phyloP scores from a whole-genome alignment of 1,140 invertebrate species.

The Leptinotarsa lineolata region DNA sequence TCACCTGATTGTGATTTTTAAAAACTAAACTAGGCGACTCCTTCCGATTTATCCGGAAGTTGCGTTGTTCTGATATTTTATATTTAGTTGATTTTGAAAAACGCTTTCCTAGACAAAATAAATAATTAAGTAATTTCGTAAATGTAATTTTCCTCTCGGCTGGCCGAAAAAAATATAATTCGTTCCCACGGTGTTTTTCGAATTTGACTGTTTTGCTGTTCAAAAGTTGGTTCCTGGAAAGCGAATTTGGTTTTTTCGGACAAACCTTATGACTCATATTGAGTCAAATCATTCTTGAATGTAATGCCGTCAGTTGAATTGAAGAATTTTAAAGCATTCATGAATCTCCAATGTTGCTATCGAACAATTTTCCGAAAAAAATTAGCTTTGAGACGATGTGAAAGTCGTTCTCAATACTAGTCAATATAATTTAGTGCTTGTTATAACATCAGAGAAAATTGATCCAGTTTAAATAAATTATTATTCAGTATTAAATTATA shows the following conservation, averaged over 20 bases:
- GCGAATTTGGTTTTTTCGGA: not conserved
- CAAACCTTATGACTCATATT: slow-evolving; percentile 37
- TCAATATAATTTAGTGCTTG: slow-evolving; percentile 30
- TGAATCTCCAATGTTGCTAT: slow-evolving; percentile 36
- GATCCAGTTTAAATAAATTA: slow-evolving; percentile 34
- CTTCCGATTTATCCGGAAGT: slow-evolving; percentile 32
- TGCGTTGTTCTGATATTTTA: slow-evolving; percentile 34
- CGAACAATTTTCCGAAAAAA: slow-evolving; percentile 28
- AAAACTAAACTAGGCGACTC: slow-evolving; percentile 21
- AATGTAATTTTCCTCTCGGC: slow-evolving; percentile 5
- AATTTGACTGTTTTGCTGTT: not conserved
- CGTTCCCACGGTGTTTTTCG: not conserved
- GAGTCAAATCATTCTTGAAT: slow-evolving; percentile 34
- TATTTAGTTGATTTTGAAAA: slow-evolving; percentile 32
- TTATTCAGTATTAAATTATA: slow-evolving; percentile 39
- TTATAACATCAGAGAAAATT: slow-evolving; percentile 26
- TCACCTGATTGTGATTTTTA: slow-evolving; percentile 21
- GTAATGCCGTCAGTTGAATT: slow-evolving; percentile 30
- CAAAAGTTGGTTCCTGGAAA: not conserved
- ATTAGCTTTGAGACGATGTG: slow-evolving; percentile 25
- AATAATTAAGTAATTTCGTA: slow-evolving; percentile 15
- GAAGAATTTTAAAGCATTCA: slow-evolving; percentile 27
- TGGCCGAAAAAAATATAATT: slow-evolving; percentile 5
- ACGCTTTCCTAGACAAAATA: slow-evolving; percentile 38
- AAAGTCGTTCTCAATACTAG: slow-evolving; percentile 35